A percentile compares a stretch with the other conserved stretches of the same genome.
These are phyloP conservation scores for Myotis planiceps DNA, from an alignment of 2,797 vertebrate genomes.

Conservation along the genomic window DNA sequence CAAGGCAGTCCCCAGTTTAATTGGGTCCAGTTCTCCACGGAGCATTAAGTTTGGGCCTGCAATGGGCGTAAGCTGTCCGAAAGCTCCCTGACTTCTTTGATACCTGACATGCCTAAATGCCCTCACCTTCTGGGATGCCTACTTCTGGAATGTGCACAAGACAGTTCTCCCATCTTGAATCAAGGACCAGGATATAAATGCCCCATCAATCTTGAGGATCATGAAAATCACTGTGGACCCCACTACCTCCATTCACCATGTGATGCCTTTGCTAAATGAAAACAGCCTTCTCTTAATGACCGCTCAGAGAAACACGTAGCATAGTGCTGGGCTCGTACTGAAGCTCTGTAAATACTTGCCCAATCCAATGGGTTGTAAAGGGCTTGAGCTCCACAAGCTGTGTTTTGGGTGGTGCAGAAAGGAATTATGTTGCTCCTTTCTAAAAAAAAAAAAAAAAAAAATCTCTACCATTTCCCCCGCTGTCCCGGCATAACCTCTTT, in stretches of 20 bases:
- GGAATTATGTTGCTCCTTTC: background rate
- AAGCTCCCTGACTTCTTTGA: background rate
- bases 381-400: background rate
- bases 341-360: background rate
- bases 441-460: background rate
- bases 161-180: background rate
- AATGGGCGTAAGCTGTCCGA: background rate
- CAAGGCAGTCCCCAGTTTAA: background rate
- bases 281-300: background rate
- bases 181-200: background rate
- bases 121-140: background rate
- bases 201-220: background rate
- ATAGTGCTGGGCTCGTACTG: background rate
- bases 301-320: background rate
- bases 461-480: background rate
- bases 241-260: background rate
- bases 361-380: background rate
- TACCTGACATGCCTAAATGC: background rate
- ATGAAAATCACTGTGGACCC: background rate
- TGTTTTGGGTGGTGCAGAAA: background rate
- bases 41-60: background rate
- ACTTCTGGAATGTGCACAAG: background rate
- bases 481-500: slow-evolving; percentile 38
- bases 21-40: background rate
- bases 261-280: background rate